A percentile compares a stretch with the other conserved stretches of the same genome.
phyloP scores from a whole-genome alignment of 2,113 vertebrate genomes.

The Calidris pugnax region DNA sequence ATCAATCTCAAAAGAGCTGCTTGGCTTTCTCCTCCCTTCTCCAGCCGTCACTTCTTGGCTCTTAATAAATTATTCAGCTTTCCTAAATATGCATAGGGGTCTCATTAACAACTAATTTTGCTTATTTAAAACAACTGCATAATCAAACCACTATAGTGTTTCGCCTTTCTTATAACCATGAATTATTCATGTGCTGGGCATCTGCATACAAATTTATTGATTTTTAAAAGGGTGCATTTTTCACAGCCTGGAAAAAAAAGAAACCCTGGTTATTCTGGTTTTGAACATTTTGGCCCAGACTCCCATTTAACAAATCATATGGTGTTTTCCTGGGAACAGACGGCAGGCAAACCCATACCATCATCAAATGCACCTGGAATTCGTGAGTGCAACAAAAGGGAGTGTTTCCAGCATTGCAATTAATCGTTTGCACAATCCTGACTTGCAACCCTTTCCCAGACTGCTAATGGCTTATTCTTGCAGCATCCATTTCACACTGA shows the following conservation, averaged over 20 bases:
- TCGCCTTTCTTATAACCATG: constrained; percentile 18
- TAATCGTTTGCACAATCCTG: not conserved
- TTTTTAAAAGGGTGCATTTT: constrained; percentile 26
- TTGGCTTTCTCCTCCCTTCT: constrained; percentile 18
- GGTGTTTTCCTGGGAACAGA: not conserved
- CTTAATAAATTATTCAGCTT: constrained; percentile 68
- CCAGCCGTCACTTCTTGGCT: constrained; percentile 21
- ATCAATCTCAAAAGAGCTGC: constrained; percentile 10
- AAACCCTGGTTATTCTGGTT: not conserved
- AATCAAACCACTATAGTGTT: constrained; percentile 64
- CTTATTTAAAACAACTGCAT: constrained; percentile 72
- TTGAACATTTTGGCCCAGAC: not conserved
- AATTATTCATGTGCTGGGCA: constrained; percentile 61
- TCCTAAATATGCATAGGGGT: constrained; percentile 69
- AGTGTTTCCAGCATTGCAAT: not conserved
- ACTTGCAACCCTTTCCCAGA: not conserved
- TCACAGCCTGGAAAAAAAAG: not conserved
- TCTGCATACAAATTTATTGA: constrained; percentile 57
- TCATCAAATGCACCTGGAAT: constrained; percentile 9
- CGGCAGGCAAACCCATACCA: not conserved
- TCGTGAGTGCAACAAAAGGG: not conserved
- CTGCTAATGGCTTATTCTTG: not conserved
- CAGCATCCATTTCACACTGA: not conserved
- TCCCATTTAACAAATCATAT: not conserved
- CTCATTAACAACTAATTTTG: constrained; percentile 74